Percentiles rank a stretch among this genome's conserved stretches.
phyloP scores from a whole-genome alignment of 2,113 vertebrate genomes.

The Todiramphus chloris region DNA sequence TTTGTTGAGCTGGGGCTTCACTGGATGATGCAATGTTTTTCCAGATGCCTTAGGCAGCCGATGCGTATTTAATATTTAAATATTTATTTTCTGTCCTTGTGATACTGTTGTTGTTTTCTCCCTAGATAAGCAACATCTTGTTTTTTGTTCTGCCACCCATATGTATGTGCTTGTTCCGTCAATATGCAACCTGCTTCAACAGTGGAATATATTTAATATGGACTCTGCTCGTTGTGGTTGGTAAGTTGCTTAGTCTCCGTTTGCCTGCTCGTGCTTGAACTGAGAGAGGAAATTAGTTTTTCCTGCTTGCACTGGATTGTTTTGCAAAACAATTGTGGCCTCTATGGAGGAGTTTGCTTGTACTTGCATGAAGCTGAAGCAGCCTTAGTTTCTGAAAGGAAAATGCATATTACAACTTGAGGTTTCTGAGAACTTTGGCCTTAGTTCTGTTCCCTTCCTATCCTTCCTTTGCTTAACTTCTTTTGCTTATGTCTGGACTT shows the following conservation, averaged over 20 bases:
- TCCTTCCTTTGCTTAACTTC: not conserved
- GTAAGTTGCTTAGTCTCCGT: constrained; percentile 81
- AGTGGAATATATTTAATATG: constrained; percentile 98
- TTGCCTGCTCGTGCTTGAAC: not conserved
- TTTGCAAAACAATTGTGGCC: not conserved
- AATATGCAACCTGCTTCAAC: constrained; percentile 98
- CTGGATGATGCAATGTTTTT: not conserved
- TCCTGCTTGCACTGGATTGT: not conserved
- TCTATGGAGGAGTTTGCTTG: not conserved
- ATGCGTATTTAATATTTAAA: not conserved
- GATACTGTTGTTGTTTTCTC: constrained; percentile 3
- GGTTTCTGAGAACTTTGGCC: not conserved
- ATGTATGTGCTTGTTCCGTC: constrained; percentile 96
- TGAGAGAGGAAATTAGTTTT: constrained; percentile 32
- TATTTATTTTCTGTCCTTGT: not conserved
- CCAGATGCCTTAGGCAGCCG: not conserved
- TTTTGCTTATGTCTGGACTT: not conserved
- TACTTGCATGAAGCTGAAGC: not conserved
- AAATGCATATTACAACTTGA: not conserved
- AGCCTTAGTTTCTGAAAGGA: not conserved
- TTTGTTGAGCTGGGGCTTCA: not conserved
- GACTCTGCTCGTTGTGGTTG: constrained; percentile 93
- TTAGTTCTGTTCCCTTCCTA: not conserved
- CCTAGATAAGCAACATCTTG: constrained; percentile 96
- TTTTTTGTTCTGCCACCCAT: constrained; percentile 97